Evolutionary conservation across 2,113 vertebrate genomes (phyloP), one percentile per base, ranked within the genome.

Genomic region (Hippocampus barbouri): DNA sequence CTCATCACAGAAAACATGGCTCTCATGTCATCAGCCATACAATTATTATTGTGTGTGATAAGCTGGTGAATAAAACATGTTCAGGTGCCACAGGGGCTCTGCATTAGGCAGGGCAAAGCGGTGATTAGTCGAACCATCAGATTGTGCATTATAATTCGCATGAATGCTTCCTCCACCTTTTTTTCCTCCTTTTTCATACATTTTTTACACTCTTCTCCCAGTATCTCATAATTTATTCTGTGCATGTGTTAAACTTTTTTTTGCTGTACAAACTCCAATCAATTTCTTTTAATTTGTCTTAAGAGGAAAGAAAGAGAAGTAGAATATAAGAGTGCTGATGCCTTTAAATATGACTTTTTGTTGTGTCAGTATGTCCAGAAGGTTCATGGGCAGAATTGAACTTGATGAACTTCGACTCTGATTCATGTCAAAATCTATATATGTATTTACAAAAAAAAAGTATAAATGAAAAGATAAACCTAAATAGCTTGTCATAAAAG

Each of bases 21-120:
- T 60, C 57, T 60, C 57, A 60, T 60, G 30, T 60, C 57, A 30
- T 60, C 25, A 60, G 18, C 30, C 57, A 3, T 27, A 60, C n/a
- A 60, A 60, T 60, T 60, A 60, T 60, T 30, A 60, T 60, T 60
- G 57, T 60, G 25, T 60, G 84, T 85, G 88, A 89, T 89, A 90
- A 83, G 88, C 89, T 88, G 79, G 89, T 93, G 92, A 93, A 93
- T 93, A 93, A 93, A 92, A 93, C 92, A 93, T 93, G 92, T 77
- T 91, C 90, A 91, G 92, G 92, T 92, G 90, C 92, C 90, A 90
- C 81, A 79, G 92, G 92, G 91, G 91, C 86, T 89, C 79, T 79
- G 84, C 90, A 93, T 93, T 93, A 93, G 89, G 83, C 84, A 71
- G 88, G 90, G 88, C 90, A 93, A 92, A 92, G 91, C 90, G 92